These are phyloP conservation scores for Protobothrops mucrosquamatus DNA, from an alignment of 2,113 vertebrate genomes.

Conservation along the genomic window DNA sequence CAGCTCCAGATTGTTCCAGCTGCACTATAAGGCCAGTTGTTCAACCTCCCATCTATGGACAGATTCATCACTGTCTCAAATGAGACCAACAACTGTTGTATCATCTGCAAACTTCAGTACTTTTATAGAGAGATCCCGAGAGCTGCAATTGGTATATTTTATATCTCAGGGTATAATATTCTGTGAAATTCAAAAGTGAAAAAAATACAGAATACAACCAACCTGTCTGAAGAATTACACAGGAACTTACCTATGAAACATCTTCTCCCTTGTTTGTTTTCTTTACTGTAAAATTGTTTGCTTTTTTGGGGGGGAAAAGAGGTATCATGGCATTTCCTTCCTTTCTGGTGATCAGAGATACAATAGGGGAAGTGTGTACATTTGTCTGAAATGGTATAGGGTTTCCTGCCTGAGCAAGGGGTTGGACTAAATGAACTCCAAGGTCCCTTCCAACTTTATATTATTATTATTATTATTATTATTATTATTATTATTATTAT, in stretches of 20 bases:
- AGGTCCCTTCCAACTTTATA: too few relatives aligned
- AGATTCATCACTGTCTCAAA: neutral
- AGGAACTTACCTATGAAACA: too few relatives aligned
- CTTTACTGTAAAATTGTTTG: neutral
- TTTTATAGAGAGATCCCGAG: too few relatives aligned
- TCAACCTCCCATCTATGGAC: neutral
- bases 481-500: too few relatives aligned
- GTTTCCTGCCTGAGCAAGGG: too few relatives aligned
- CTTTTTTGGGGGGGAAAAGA: too few relatives aligned
- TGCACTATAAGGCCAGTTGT: neutral
- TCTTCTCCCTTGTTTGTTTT: neutral
- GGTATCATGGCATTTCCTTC: neutral
- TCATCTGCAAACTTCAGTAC: too few relatives aligned
- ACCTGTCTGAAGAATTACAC: neutral
- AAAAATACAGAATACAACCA: neutral
- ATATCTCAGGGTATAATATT: neutral
- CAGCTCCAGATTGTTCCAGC: neutral
- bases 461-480: too few relatives aligned
- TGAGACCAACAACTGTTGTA: neutral
- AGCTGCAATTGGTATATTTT: too few relatives aligned
- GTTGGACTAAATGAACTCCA: too few relatives aligned
- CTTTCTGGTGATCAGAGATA: neutral
- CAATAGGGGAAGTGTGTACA: neutral
- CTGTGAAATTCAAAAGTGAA: neutral
- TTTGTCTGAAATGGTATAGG: too few relatives aligned